phyloP scores from a whole-genome alignment of 1,140 invertebrate genomes.

The Papilio helenus region DNA sequence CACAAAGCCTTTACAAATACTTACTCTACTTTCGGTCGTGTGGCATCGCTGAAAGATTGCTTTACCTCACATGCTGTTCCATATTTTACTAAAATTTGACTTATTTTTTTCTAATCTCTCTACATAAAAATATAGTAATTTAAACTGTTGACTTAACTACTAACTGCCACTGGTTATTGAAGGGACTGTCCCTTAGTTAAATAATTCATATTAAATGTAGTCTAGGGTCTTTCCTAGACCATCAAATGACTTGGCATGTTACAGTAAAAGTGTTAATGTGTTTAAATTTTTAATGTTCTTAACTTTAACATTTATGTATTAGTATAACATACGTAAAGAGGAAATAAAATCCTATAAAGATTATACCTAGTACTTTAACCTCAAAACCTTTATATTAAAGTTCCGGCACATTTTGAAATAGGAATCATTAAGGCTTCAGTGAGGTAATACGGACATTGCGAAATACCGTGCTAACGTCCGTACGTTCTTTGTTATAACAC shows the following conservation, averaged over 20 bases:
- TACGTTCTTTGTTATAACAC: neutral
- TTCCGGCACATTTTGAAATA: neutral
- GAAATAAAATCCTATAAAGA: too few species aligned
- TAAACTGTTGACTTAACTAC: neutral
- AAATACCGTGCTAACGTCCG: neutral
- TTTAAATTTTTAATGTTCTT: neutral
- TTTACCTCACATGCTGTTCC: slow-evolving; percentile 10
- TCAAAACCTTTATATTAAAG: neutral
- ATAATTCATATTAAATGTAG: neutral
- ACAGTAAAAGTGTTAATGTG: neutral
- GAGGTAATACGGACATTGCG: neutral
- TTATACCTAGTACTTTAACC: neutral
- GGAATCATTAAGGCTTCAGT: neutral
- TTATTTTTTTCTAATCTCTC: neutral
- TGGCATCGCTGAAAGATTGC: slow-evolving; percentile 30
- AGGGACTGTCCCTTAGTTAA: neutral
- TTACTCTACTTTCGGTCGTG: slow-evolving; percentile 3
- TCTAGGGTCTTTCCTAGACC: neutral
- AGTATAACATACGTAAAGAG: too few species aligned
- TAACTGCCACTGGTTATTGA: neutral
- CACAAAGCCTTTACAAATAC: slow-evolving; percentile 36
- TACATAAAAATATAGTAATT: neutral
- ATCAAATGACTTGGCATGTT: neutral
- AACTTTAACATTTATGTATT: too few species aligned
- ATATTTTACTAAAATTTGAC: neutral